phyloP scores from a whole-genome alignment of 2,113 vertebrate species.

The Syngnathus scovelli region DNA sequence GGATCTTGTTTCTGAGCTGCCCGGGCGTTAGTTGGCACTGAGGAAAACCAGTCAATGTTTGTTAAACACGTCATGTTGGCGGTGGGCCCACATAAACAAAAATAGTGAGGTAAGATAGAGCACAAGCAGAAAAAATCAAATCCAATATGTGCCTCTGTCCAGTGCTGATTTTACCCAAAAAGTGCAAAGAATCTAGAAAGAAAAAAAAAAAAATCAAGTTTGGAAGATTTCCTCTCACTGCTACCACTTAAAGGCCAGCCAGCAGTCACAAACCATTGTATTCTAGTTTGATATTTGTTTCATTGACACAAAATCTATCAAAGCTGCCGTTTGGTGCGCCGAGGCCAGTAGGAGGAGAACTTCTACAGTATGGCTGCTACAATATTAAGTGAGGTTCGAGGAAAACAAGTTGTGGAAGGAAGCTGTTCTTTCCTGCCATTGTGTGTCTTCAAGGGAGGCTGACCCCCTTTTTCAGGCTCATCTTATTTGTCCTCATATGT shows the following conservation, averaged over 20 bases:
- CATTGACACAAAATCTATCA: constrained; percentile 55
- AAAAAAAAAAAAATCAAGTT: constrained; percentile 35
- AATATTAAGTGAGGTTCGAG: constrained; percentile 55
- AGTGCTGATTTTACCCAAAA: constrained; percentile 41
- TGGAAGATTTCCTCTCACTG: constrained; percentile 38
- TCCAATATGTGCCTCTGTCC: constrained; percentile 34
- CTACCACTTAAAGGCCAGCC: constrained; percentile 45
- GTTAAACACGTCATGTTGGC: constrained; percentile 18
- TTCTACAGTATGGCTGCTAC: constrained; percentile 69
- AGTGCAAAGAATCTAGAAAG: constrained; percentile 40
- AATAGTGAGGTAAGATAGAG: constrained; percentile 58
- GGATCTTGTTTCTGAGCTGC: constrained; percentile 48
- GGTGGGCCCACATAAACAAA: constrained; percentile 14
- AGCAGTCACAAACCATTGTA: constrained; percentile 1
- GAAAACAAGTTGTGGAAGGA: constrained; percentile 47
- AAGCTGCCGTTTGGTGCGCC: constrained; percentile 54
- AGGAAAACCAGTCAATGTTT: constrained; percentile 42
- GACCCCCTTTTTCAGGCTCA: constrained; percentile 38
- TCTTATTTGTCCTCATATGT: constrained; percentile 8
- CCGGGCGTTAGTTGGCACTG: constrained; percentile 59
- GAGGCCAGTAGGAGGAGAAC: constrained; percentile 53
- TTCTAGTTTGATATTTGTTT: constrained; percentile 15
- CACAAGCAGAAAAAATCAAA: constrained; percentile 37
- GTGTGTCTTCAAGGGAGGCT: constrained; percentile 46
- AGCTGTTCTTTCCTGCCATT: constrained; percentile 44